These are phyloP conservation scores for Scophthalmus maximus DNA, from an alignment of 2,113 vertebrate species.

Conservation along the genomic window DNA sequence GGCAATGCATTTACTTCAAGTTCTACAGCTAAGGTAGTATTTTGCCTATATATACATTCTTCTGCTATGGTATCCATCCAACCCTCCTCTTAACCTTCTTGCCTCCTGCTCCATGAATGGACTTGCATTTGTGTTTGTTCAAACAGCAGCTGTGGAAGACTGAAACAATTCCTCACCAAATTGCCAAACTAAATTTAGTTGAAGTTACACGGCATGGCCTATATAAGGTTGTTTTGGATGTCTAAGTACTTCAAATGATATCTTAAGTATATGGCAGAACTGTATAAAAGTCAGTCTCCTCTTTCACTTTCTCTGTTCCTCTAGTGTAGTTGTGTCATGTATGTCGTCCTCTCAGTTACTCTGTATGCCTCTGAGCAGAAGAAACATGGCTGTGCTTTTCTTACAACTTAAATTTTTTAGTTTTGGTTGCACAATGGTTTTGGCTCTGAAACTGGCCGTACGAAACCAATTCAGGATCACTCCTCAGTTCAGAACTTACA, in stretches of 20 bases:
- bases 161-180: constrained; percentile 24
- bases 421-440: constrained; percentile 7
- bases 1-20: not conserved
- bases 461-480: constrained; percentile 24
- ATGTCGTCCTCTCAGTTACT: not conserved
- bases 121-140: constrained; percentile 38
- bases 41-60: constrained; percentile 34
- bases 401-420: not conserved
- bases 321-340: constrained; percentile 19
- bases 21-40: constrained; percentile 2
- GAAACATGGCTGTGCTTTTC: not conserved
- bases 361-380: too few species aligned
- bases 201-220: not conserved
- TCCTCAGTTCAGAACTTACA: constrained; percentile 45
- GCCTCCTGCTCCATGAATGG: constrained; percentile 21
- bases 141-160: constrained; percentile 36
- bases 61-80: constrained; percentile 28
- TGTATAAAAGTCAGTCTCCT: not conserved
- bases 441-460: constrained; percentile 12
- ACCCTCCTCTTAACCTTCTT: constrained; percentile 5
- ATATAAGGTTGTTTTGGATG: not conserved
- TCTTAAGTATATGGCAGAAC: not conserved
- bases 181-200: constrained; percentile 1
- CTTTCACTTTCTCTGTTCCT: not conserved
- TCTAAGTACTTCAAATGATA: not conserved